Conservation (phyloP, 2,797 vertebrate species). For the Cheirogaleus major region DNA sequence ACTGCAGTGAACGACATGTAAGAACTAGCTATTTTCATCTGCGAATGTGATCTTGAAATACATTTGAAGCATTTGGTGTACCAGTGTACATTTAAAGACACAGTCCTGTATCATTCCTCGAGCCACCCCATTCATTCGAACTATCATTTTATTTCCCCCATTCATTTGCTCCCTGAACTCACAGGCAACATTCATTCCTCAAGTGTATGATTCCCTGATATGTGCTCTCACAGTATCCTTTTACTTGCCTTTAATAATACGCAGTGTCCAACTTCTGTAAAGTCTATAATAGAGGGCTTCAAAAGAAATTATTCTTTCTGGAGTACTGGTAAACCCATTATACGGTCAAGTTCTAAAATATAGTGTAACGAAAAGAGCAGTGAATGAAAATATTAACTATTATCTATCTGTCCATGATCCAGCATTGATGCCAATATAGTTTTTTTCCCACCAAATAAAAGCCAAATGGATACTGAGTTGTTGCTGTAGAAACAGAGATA, state of each 20-base stretch:
- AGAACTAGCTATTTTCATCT: background rate
- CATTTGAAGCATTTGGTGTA: background rate
- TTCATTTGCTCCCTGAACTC: background rate
- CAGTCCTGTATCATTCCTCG: background rate
- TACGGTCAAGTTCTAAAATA: slow-evolving; percentile 19
- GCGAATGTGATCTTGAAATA: background rate
- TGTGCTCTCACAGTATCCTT: background rate
- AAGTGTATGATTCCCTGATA: background rate
- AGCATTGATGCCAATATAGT: background rate
- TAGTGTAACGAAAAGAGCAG: background rate
- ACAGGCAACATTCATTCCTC: background rate
- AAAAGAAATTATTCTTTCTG: background rate
- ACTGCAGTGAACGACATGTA: background rate
- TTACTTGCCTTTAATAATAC: background rate
- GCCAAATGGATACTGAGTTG: background rate
- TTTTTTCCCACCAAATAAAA: background rate
- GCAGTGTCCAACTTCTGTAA: background rate
- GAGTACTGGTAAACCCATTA: background rate
- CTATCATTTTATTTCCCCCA: background rate
- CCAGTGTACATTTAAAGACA: background rate
- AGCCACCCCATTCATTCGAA: background rate
- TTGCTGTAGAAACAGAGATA: background rate
- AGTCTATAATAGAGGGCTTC: background rate
- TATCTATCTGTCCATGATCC: background rate
- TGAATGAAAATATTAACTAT: background rate